A percentile compares a stretch with the other conserved stretches of the same genome.
Conservation (phyloP, 2,888 invertebrate genomes). For the Falcaria lacertinaria region DNA sequence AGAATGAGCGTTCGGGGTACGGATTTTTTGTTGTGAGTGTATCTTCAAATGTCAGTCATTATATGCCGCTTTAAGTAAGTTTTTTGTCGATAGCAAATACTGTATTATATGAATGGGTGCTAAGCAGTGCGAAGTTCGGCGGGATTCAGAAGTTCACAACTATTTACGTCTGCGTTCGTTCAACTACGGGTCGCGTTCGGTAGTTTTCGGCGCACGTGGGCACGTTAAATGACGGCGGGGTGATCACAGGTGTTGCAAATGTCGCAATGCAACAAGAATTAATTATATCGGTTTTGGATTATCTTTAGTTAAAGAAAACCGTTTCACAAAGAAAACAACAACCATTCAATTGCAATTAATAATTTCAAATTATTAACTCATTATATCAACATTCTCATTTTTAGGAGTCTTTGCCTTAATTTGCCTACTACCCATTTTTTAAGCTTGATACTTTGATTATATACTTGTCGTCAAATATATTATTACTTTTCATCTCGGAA, state of each 20-base stretch:
- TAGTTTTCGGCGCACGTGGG: conserved; percentile 63
- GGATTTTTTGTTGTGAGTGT: conserved; percentile 1
- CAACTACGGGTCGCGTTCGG: conserved; percentile 45
- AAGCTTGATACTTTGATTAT: no score
- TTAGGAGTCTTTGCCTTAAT: no score
- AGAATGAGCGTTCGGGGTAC: not conserved
- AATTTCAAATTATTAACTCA: no score
- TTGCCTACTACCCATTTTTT: no score
- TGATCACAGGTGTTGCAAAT: conserved; percentile 50
- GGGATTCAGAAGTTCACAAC: conserved; percentile 50
- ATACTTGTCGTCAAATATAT: no score
- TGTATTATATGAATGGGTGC: conserved; percentile 16
- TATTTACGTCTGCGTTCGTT: conserved; percentile 64
- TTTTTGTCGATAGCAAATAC: conserved; percentile 7
- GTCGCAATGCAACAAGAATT: conserved; percentile 16
- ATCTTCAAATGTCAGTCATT: no score
- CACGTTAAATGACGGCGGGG: no score
- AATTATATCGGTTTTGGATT: not conserved
- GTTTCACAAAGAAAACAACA: no score
- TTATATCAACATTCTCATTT: no score
- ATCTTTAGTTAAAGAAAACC: no score
- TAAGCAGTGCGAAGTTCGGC: conserved; percentile 39
- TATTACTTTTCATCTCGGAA: no score
- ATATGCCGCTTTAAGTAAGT: not conserved
- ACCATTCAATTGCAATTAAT: no score